Percentiles rank a stretch among this genome's conserved stretches.
These are phyloP conservation scores for Chloroceryle amazona DNA, from an alignment of 2,797 vertebrate genomes.

Conservation along the genomic window DNA sequence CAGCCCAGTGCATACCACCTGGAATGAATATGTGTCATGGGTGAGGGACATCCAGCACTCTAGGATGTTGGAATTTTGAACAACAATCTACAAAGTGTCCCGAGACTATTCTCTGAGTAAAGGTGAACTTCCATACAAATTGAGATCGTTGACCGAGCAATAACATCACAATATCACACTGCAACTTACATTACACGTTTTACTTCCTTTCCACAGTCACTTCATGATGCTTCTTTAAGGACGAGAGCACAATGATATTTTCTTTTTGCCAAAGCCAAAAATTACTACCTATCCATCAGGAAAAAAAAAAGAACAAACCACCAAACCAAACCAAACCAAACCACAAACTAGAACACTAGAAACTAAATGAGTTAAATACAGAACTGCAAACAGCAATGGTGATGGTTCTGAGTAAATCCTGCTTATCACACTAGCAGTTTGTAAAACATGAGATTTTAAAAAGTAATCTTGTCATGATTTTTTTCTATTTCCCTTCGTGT, in stretches of 20 bases:
- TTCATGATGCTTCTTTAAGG: neutral
- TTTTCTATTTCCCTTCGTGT: neutral
- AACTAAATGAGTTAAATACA: neutral
- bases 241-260: neutral
- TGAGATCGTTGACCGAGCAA: neutral
- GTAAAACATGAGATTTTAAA: neutral
- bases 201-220: neutral
- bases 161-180: neutral
- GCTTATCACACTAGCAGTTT: neutral
- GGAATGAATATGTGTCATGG: neutral
- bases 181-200: neutral
- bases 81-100: neutral
- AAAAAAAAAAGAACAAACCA: neutral
- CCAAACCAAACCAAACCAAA: neutral
- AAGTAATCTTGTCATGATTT: neutral
- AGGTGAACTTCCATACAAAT: neutral
- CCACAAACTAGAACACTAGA: neutral
- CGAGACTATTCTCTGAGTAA: neutral
- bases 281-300: neutral
- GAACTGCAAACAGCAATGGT: neutral
- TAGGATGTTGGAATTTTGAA: neutral
- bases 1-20: rapidly evolving
- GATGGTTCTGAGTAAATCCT: neutral
- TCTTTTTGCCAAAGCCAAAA: neutral
- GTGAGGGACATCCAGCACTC: neutral